Base-by-base conservation (phyloP, 35 echinoderm and acorn worm species). In the Patiria miniata region DNA sequence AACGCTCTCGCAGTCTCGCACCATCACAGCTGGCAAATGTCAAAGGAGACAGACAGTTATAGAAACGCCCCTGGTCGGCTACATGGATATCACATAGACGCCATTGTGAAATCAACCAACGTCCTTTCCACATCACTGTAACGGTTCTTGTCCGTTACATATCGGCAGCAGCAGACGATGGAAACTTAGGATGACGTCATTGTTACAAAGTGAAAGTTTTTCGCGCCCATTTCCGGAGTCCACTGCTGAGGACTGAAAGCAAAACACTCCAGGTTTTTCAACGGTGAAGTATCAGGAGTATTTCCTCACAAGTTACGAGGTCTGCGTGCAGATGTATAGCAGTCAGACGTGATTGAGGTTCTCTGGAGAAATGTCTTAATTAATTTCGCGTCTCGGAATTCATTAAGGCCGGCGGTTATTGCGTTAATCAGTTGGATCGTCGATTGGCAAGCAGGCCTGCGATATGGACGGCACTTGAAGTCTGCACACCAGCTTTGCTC, bases 11-110 rank as follows among this genome's bases (percentile, higher is more conserved):
- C 4, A 47, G 42, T 47, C 42, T 6, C 42, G 4, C 42, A 47
- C 21, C 65, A 16, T 73, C 65, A 73, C 65, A 73, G 65, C 65
- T 73, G 65, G 65, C 14, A 32, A 73, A 73, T 73, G 65, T 73
- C 65, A 73, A 73, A 73, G 26, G 65, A 32, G 26, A 73, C 65
- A 23, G 65, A 73, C 21, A 73, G 34, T 30, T 26, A 73, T 30
- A 32, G 65, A 73, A 73, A 73, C 65, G 14, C 65, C 23, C 21
- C 34, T 26, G 65, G 21, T 22, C 26, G 14, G 10, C 3, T 30
- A 12, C 34, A 12, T 26, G 1, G 65, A 32, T 73, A 18, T 32
- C 29, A 30, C 65, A 14, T 73, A 2, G 65, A 73, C 26, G 65
- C 65, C 65, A 30, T 73, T 73, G 29, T 73, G 65, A 73, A 73